Conservation (phyloP, 2,888 invertebrate genomes). For the Drosophila borealis region DNA sequence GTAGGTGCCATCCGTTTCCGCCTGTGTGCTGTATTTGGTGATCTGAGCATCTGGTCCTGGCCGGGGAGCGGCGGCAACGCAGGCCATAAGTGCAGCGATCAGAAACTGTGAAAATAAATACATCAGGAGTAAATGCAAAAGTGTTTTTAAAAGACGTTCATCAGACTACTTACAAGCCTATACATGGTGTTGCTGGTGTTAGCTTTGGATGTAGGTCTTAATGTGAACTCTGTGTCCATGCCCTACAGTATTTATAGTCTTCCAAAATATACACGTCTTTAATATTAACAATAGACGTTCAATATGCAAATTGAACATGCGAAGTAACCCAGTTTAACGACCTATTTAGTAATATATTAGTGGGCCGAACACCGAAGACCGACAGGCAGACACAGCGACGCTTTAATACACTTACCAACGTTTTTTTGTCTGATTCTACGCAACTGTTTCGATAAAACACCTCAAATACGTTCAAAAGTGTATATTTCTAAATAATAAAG, state of each 20-base stretch:
- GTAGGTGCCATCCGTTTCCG: conserved; percentile 84
- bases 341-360: conserved; percentile 39
- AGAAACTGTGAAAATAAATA: conserved; percentile 51
- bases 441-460: too few relatives aligned
- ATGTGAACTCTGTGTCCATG: conserved; percentile 33
- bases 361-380: conserved; percentile 4
- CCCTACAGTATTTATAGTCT: conserved; percentile 58
- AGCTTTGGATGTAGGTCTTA: conserved; percentile 35
- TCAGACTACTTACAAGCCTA: conserved; percentile 65
- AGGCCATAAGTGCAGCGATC: conserved; percentile 48
- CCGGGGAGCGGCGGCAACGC: conserved; percentile 44
- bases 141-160: background rate
- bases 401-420: conserved; percentile 24
- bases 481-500: too few relatives aligned
- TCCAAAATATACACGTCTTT: conserved; percentile 20
- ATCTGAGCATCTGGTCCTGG: conserved; percentile 20
- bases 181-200: conserved; percentile 58
- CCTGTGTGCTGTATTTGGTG: conserved; percentile 36
- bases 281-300: conserved; percentile 31
- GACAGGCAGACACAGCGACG: conserved; percentile 1
- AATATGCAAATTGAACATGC: conserved; percentile 64
- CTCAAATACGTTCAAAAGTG: too few relatives aligned
- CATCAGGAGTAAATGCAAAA: conserved; percentile 5
- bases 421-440: background rate
- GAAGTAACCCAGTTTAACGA: conserved; percentile 46